Evolutionary conservation across 2,797 vertebrate genomes (phyloP), one percentile per base, ranked within the genome.

Genomic region (Myotis myotis): DNA sequence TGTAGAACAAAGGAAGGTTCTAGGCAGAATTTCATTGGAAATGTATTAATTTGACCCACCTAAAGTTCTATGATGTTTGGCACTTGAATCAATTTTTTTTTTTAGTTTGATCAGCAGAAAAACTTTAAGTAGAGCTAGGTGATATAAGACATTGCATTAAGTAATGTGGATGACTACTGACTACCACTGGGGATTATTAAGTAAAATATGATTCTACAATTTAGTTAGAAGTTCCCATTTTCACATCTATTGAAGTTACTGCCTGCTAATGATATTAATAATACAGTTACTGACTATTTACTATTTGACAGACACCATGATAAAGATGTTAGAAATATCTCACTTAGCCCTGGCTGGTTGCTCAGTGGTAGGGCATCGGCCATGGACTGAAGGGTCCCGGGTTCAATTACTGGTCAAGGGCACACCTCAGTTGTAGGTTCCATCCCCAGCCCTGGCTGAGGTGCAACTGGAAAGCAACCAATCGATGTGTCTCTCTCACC

Each of bases 241-340:
- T 89, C 47, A 57, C 5, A 82, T 57, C 44, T 8, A 72, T 25
- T 85, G 12, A 66, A 87, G 33, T 92, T 93, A 72, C 3, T 85
- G n/a, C 47, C 19, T 71, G 28, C 75, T 83, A 91, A 89, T 60
- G 49, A 86, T 70, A 75, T 89, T n/a, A 55, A 53, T 64, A 66
- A 81, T 15, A 60, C 2, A 91, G 16, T 82, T 89, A 79, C 25
- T 51, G n/a, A 79, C 55, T 64, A 0, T 75, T 85, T 90, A 75
- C 41, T 89, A 62, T 80, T 91, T 76, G 28, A 94, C 6, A 93
- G 22, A 62, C 7, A 91, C 20, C 8, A 5, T 71, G 75, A 79
- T 72, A 85, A 94, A 93, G 33, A 82, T 28, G 12, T 90, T 66
- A 94, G 3, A 95, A 78, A 89, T 11, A 62, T 41, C 71, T 81